phyloP scores from a whole-genome alignment of 2,888 invertebrate species.

The Tuberolachnus salignus region DNA sequence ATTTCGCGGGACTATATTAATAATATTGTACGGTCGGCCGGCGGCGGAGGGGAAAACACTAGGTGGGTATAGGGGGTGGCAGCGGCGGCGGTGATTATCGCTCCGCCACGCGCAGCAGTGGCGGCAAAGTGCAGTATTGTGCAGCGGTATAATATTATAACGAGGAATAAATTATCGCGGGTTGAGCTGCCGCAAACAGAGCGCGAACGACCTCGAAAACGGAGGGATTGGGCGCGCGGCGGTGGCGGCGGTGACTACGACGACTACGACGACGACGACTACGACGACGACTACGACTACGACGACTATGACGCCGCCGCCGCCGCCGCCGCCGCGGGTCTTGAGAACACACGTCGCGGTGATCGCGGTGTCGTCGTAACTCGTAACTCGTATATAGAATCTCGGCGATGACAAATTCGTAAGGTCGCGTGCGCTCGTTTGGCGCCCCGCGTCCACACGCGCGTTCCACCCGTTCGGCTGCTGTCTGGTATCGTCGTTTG shows the following conservation, averaged over 20 bases:
- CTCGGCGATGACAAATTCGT: constrained; percentile 13
- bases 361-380: neutral
- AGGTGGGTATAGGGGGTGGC: neutral
- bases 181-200: constrained; percentile 27
- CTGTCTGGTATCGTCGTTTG: neutral
- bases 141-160: constrained; percentile 5
- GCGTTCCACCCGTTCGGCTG: neutral
- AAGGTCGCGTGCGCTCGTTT: constrained; percentile 21
- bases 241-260: no score
- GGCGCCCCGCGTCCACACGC: neutral
- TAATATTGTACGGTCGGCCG: neutral
- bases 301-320: no score
- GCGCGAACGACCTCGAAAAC: neutral
- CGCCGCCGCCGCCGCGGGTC: neutral
- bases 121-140: no score
- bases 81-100: constrained; percentile 20
- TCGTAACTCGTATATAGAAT: no score
- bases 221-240: neutral
- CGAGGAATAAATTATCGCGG: constrained; percentile 51
- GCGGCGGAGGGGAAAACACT: neutral
- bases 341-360: neutral
- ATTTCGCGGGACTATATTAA: neutral
- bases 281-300: no score
- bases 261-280: no score
- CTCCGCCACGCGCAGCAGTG: neutral